Percentiles rank a stretch among this genome's conserved stretches.
Evolutionary conservation across 2,797 vertebrate genomes (phyloP).

Genomic region (Garrulus glandarius): DNA sequence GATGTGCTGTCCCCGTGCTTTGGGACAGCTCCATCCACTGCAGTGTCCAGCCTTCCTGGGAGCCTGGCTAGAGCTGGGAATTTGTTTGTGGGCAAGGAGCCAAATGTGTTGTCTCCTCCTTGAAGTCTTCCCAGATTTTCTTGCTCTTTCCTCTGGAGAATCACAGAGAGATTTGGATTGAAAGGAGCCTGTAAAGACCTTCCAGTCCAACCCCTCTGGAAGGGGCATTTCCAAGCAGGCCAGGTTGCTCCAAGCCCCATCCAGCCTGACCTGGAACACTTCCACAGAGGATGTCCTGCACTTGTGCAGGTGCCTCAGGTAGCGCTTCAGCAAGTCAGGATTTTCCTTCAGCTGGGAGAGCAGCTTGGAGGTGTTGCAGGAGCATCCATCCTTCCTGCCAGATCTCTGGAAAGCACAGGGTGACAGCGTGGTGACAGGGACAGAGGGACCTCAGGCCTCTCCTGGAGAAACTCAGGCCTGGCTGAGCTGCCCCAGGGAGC

Average conservation of each 20-base stretch:
- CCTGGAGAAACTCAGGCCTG: not conserved
- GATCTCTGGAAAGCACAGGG: not conserved
- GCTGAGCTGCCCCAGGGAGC: not conserved
- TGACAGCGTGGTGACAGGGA: not conserved
- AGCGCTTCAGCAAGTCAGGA: not conserved
- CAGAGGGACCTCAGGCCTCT: not conserved
- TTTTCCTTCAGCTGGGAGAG: not conserved
- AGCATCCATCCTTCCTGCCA: not conserved
- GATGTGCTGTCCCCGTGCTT: not conserved
- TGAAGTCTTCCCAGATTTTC: fast-evolving
- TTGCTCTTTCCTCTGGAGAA: not conserved
- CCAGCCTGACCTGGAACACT: not conserved
- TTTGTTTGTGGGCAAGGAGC: fast-evolving
- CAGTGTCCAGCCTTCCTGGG: not conserved
- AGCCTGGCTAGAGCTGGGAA: not conserved
- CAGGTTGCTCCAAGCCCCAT: not conserved
- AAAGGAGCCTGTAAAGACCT: not conserved
- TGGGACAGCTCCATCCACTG: not conserved
- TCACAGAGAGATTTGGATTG: not conserved
- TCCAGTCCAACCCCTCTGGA: not conserved
- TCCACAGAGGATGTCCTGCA: not conserved
- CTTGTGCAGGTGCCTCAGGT: not conserved
- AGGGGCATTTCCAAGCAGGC: not conserved
- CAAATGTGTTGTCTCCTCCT: fast-evolving
- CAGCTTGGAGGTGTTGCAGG: not conserved